Conservation (phyloP, 2,888 invertebrate genomes). For the Polietes domitor region DNA sequence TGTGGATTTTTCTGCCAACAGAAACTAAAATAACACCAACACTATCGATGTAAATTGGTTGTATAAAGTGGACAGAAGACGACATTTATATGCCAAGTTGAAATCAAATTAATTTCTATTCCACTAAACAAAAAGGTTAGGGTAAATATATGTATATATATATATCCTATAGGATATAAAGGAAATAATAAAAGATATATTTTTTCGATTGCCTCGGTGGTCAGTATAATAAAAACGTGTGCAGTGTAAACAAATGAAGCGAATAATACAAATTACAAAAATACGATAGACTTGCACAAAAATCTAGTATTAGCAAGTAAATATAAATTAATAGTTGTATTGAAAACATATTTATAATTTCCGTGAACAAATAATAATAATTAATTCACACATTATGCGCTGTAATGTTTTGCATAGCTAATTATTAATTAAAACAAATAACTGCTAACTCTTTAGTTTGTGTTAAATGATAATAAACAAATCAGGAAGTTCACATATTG, state of each 20-base stretch:
- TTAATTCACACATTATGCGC: neutral
- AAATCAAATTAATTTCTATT: no score
- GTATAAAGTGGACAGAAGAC: no score
- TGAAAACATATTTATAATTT: neutral
- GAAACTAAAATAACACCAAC: no score
- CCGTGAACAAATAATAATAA: neutral
- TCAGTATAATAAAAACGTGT: neutral
- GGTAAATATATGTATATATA: no score
- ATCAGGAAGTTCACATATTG: neutral
- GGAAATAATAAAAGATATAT: no score
- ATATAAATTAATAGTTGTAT: neutral
- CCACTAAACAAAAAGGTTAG: no score
- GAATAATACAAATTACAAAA: neutral
- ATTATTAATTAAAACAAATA: neutral
- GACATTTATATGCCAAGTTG: no score
- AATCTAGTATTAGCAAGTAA: neutral
- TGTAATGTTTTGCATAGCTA: no score
- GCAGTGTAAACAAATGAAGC: neutral
- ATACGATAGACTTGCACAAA: neutral
- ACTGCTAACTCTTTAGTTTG: conserved; percentile 1
- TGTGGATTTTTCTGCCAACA: no score
- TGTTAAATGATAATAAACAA: conserved; percentile 16
- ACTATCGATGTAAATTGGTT: no score
- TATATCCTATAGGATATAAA: no score
- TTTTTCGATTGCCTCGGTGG: neutral